phyloP scores from a whole-genome alignment of 1,140 invertebrate genomes.

The Leptinotarsa lineolata region DNA sequence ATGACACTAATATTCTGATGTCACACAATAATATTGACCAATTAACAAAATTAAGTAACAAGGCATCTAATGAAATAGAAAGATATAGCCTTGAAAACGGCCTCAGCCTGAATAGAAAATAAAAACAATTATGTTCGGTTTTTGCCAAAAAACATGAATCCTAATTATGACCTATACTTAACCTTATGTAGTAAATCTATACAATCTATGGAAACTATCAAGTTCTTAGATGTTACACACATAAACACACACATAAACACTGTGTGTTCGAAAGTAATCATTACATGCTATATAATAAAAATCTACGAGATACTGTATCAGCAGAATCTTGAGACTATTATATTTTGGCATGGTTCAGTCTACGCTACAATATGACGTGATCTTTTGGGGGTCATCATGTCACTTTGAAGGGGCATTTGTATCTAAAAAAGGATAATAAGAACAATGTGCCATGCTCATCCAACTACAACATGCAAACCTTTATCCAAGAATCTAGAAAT shows the following conservation, averaged over 20 bases:
- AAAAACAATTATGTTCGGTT: too few relatives aligned
- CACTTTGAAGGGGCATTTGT: constrained; percentile 6
- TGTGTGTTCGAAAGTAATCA: constrained; percentile 12
- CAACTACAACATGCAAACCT: too few relatives aligned
- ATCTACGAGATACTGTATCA: constrained; percentile 1
- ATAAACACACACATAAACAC: constrained; percentile 6
- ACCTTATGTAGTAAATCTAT: constrained; percentile 11
- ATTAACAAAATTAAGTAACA: too few relatives aligned
- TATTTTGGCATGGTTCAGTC: constrained; percentile 13
- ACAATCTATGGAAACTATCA: constrained; percentile 15
- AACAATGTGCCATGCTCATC: too few relatives aligned
- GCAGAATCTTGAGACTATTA: constrained; percentile 13
- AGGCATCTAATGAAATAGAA: too few relatives aligned
- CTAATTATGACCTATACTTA: constrained; percentile 14
- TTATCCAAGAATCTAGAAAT: too few relatives aligned
- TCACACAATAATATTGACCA: too few relatives aligned
- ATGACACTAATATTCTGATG: too few relatives aligned
- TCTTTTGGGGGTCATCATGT: constrained; percentile 12
- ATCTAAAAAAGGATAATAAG: too few relatives aligned
- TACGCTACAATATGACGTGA: constrained; percentile 3
- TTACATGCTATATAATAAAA: constrained; percentile 7
- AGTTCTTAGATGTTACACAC: neutral
- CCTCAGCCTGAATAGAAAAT: too few relatives aligned
- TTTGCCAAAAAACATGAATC: constrained; percentile 13
- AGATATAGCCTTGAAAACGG: too few relatives aligned